phyloP scores from a whole-genome alignment of 2,797 vertebrate species.

The Arctocebus calabarensis region DNA sequence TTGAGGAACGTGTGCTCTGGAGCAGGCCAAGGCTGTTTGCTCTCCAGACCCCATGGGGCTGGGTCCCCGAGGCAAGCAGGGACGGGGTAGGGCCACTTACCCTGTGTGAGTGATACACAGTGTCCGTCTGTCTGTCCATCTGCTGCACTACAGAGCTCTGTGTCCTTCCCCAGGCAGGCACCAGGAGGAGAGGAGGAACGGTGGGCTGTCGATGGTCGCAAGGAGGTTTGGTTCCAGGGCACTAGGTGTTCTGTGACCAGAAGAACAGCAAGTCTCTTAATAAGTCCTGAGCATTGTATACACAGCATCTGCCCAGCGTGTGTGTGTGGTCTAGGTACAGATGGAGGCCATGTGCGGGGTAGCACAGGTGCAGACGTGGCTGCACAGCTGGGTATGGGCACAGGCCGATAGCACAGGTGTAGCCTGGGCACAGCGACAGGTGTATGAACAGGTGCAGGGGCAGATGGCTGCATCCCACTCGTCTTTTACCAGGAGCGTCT shows the following conservation, averaged over 20 bases:
- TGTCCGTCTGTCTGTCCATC: fast-evolving
- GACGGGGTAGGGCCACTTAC: fast-evolving
- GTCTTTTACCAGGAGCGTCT: not conserved
- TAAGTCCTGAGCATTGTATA: not conserved
- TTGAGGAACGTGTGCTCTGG: not conserved
- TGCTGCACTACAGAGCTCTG: not conserved
- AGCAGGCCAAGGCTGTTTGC: too few relatives aligned
- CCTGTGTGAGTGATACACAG: fast-evolving
- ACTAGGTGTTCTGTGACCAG: not conserved
- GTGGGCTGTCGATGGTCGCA: not conserved
- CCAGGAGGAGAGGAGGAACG: not conserved
- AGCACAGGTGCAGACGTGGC: too few relatives aligned
- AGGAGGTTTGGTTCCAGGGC: not conserved
- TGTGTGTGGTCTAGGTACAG: not conserved
- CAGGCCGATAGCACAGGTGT: too few relatives aligned
- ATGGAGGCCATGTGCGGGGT: too few relatives aligned
- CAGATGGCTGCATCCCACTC: too few relatives aligned
- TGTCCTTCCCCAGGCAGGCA: fast-evolving
- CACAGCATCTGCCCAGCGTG: not conserved
- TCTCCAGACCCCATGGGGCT: fast-evolving
- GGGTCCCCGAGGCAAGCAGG: too few relatives aligned
- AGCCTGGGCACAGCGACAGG: not conserved
- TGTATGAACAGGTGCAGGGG: not conserved
- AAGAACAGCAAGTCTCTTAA: not conserved
- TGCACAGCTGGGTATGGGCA: too few relatives aligned